Evolutionary conservation across 2,113 vertebrate species (phyloP), one percentile per base, ranked within the genome.

Genomic region (Grallaria varia): DNA sequence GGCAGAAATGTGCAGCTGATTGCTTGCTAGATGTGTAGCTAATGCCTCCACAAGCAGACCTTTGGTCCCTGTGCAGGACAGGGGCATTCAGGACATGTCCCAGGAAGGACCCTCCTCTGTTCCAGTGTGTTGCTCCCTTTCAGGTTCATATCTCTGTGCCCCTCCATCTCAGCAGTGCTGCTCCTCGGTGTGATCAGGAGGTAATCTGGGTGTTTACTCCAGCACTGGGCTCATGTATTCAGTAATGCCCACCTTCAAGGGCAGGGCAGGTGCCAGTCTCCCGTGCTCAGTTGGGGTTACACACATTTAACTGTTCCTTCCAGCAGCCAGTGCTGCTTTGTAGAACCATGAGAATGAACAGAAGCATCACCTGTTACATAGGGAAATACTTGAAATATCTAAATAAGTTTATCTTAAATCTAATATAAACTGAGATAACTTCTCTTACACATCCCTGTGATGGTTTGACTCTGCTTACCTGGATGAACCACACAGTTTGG

Each of bases 261-360:
- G 59, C 44, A 80, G 49, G 64, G 4, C 40, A 44, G 24, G 9
- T 56, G 24, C 21, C 13, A 35, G 17, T 35, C 30, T 72, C 30
- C 39, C 12, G 9, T 22, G 24, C 44, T 80, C 27, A 6, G 1
- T 1, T 1, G 0, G 17, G 19, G 17, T 56, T 87, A 24, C 47
- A 5, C 16, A 8, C 47, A 20, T 44, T 89, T 73, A 47, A 33
- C 21, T 64, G 71, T 4, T 21, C 19, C n/a, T 86, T 83, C 55
- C 49, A 52, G 37, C 62, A 76, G n/a, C 44, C 21, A 28, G 37
- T 20, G 1, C 11, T 73, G 11, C 77, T 87, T 40, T 35, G 21
- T 45, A 71, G 31, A 37, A 56, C 35, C 9, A 5, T 31, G n/a
- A 40, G n/a, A 77, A 66, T 25, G 37, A 80, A 56, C 90, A 52